These are phyloP conservation scores for Acanthoscelides obtectus DNA, from an alignment of 2,888 invertebrate genomes.

Conservation along the genomic window DNA sequence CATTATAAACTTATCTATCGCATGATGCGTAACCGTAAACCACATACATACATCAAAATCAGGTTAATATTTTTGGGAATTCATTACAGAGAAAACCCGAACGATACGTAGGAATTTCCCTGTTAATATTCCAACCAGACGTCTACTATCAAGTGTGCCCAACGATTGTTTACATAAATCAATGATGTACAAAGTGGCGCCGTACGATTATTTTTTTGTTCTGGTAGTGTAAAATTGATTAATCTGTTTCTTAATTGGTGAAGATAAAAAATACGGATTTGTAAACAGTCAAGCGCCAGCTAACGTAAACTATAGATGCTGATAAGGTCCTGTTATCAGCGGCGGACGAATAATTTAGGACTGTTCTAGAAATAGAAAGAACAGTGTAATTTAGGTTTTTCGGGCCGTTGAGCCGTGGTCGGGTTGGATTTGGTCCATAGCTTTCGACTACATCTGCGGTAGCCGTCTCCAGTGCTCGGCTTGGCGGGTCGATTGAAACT, in stretches of 20 bases:
- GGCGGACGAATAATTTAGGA: no score
- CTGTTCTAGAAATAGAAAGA: no score
- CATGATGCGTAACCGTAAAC: no score
- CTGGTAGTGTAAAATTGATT: slow-evolving; percentile 15
- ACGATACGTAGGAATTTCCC: neutral
- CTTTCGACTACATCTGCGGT: no score
- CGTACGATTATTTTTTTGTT: slow-evolving; percentile 16
- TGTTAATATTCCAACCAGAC: neutral
- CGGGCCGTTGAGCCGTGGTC: no score
- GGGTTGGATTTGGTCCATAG: no score
- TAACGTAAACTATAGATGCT: neutral
- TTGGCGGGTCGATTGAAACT: no score
- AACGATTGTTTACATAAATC: neutral
- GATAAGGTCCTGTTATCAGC: neutral
- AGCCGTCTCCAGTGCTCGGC: no score
- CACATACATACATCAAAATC: no score
- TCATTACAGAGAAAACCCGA: neutral
- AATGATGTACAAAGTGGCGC: slow-evolving; percentile 14
- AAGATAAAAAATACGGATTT: slow-evolving; percentile 17
- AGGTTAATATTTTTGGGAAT: no score
- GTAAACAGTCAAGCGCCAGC: slow-evolving; percentile 17
- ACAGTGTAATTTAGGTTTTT: no score
- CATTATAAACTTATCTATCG: no score
- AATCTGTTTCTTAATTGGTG: slow-evolving; percentile 20
- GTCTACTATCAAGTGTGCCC: neutral